These are phyloP conservation scores for Sebastes melanostomus DNA, from an alignment of 2,797 vertebrate genomes.

Conservation along the genomic window DNA sequence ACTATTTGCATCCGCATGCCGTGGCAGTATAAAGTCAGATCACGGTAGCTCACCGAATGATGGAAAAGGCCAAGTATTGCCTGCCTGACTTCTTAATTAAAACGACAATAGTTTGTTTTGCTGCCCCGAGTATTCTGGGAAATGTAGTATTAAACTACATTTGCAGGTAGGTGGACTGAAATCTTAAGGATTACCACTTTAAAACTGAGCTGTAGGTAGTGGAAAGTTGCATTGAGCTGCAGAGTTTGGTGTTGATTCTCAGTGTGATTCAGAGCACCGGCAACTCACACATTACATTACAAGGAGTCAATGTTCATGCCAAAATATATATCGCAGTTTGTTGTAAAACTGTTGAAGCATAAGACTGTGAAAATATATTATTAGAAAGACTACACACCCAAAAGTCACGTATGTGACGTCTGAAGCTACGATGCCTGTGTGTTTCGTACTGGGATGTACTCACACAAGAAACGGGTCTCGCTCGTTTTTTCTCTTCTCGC, in stretches of 20 bases:
- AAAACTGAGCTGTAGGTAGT: neutral
- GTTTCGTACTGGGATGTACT: too few relatives aligned
- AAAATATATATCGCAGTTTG: neutral
- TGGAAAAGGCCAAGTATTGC: neutral
- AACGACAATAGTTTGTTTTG: neutral
- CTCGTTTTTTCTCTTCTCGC: fast-evolving
- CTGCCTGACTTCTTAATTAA: neutral
- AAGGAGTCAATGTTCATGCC: neutral
- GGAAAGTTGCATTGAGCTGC: neutral
- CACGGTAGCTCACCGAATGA: neutral
- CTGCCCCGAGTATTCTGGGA: neutral
- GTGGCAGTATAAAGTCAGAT: neutral
- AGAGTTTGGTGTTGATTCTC: neutral
- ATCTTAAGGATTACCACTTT: neutral
- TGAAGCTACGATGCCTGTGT: too few relatives aligned
- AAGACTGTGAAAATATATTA: too few relatives aligned
- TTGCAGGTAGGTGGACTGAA: neutral
- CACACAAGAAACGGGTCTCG: too few relatives aligned
- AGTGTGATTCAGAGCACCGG: neutral
- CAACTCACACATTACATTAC: neutral
- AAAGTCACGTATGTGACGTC: too few relatives aligned
- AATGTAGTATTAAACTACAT: neutral
- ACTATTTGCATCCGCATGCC: neutral
- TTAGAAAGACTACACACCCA: too few relatives aligned
- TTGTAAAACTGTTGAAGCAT: too few relatives aligned